These are phyloP conservation scores for Apotomis turbidana DNA, from an alignment of 2,888 invertebrate genomes.

Conservation along the genomic window DNA sequence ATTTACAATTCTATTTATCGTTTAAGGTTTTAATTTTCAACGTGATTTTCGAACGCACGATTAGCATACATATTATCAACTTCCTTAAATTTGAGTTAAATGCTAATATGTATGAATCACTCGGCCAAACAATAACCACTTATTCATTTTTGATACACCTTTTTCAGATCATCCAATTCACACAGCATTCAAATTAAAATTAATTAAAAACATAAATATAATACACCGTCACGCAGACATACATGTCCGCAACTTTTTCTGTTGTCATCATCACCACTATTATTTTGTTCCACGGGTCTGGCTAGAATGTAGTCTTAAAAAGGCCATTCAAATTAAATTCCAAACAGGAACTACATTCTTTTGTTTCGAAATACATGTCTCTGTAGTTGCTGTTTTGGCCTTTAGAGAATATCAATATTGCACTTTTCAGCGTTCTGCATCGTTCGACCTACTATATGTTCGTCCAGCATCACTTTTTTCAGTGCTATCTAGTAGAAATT, in stretches of 20 bases:
- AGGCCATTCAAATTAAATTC: too few species aligned
- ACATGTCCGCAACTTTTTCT: not conserved
- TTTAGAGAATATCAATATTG: not conserved
- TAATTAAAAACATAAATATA: not conserved
- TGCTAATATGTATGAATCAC: too few species aligned
- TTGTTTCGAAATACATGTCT: too few species aligned
- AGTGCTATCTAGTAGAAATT: not conserved
- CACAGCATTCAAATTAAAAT: not conserved
- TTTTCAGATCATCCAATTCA: slow-evolving; percentile 23
- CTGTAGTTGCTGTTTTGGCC: too few species aligned
- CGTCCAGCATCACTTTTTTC: not conserved
- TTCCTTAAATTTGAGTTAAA: too few species aligned
- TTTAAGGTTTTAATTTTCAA: too few species aligned
- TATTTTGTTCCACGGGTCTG: not conserved
- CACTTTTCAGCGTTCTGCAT: not conserved
- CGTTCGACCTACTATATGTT: not conserved
- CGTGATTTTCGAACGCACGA: too few species aligned
- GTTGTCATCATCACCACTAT: not conserved
- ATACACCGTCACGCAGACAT: slow-evolving; percentile 6
- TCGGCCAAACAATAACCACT: too few species aligned
- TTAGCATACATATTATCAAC: too few species aligned
- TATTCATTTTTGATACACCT: not conserved
- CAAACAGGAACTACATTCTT: too few species aligned
- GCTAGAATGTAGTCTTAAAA: too few species aligned
- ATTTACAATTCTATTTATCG: too few species aligned